Evolutionary conservation across 2,113 vertebrate species (phyloP), one percentile per base, ranked within the genome.

Genomic region (Erinaceus europaeus): DNA sequence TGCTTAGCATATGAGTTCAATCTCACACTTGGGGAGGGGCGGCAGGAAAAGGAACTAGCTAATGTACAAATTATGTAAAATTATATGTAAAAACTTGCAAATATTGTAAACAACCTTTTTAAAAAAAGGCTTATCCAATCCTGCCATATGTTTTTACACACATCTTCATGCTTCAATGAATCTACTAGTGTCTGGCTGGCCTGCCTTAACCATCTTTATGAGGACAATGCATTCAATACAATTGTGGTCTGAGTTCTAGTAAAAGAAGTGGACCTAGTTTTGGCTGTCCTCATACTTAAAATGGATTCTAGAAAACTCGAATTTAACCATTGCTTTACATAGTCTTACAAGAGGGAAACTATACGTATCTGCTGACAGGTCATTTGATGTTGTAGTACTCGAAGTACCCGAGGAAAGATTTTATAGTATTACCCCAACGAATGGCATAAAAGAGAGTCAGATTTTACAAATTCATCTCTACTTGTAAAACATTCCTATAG

Each of bases 121-220:
- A 69, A 86, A 81, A 92, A 86, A 44, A 77, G 15, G 9, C 18
- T 89, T 46, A 44, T 32, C 77, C 68, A 90, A 29, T 64, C n/a
- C 69, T 74, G 86, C 90, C 89, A 91, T 80, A 91, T 94, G 86
- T 94, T 95, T 94, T 95, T 92, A 95, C 69, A 92, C 77, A 92
- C 82, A 94, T 95, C 88, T 94, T 86, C 81, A 92, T 84, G 84
- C 86, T 96, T 93, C 90, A 94, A 91, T 95, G 87, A 93, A 46
- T 74, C 86, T 81, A 73, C 86, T 67, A 84, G 91, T 90, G 11
- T 77, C 55, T 29, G 90, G 92, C 64, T 27, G 83, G n/a, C 88
- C 67, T 2, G 81, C 90, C 93, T 79, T 94, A 42, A 94, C 92
- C 93, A 95, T 93, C 74, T 40, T 84, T 83, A 40, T 74, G 93